phyloP scores from a whole-genome alignment of 1,140 invertebrate species.

The Sminthurides bifidus region DNA sequence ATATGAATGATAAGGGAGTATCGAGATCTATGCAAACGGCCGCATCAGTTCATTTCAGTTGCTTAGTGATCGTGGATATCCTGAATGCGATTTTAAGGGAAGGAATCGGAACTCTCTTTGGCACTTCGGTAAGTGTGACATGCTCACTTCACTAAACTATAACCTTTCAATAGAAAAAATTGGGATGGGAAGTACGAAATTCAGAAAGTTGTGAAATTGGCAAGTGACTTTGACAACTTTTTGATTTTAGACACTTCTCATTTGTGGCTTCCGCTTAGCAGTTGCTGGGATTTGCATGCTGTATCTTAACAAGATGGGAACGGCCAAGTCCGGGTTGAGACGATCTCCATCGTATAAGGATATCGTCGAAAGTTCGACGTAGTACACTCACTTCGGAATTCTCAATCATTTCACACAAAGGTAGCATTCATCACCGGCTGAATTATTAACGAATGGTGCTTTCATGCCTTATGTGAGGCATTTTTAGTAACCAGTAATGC shows the following conservation, averaged over 20 bases:
- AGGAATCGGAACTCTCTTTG: slow-evolving; percentile 2
- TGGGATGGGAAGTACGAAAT: no score
- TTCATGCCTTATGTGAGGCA: no score
- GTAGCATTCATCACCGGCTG: no score
- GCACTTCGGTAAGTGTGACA: slow-evolving; percentile 8
- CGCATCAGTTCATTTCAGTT: slow-evolving; percentile 15
- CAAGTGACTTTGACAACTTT: no score
- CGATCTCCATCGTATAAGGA: slow-evolving; percentile 30
- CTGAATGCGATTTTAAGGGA: slow-evolving; percentile 6
- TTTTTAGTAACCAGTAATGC: no score
- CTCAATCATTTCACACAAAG: no score
- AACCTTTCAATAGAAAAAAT: no score
- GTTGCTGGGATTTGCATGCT: slow-evolving; percentile 12
- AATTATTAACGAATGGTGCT: no score
- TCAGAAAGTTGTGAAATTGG: no score
- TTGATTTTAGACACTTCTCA: slow-evolving; percentile 10
- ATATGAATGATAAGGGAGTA: slow-evolving; percentile 27
- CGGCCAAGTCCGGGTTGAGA: slow-evolving; percentile 25
- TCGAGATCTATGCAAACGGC: slow-evolving; percentile 17
- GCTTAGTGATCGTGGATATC: slow-evolving; percentile 19
- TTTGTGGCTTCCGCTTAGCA: slow-evolving; percentile 7
- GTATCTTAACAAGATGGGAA: slow-evolving; percentile 20
- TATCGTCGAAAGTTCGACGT: slow-evolving; percentile 6
- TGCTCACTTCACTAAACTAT: no score
- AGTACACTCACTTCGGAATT: no score